Conservation (phyloP, 2,888 invertebrate species). For the Napeogenes sylphis region DNA sequence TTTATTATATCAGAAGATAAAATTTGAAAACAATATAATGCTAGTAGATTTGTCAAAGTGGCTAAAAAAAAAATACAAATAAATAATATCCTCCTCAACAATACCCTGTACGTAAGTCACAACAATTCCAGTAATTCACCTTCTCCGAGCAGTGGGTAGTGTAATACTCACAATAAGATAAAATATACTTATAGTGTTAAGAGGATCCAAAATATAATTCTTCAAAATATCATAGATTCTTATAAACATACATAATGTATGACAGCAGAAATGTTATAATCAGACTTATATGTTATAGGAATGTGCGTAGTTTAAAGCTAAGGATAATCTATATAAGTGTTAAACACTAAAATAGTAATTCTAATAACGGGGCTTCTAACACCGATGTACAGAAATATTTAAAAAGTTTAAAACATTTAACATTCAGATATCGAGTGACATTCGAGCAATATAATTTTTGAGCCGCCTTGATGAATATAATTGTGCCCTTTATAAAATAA, state of each 20-base stretch:
- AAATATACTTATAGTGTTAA: constrained; percentile 44
- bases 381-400: constrained; percentile 50
- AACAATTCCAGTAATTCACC: constrained; percentile 48
- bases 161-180: constrained; percentile 68
- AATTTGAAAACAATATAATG: constrained; percentile 38
- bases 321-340: constrained; percentile 53
- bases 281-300: constrained; percentile 72
- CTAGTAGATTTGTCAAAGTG: constrained; percentile 40
- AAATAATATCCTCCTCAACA: constrained; percentile 43
- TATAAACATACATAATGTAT: constrained; percentile 65
- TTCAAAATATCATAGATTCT: constrained; percentile 72
- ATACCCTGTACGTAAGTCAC: constrained; percentile 73
- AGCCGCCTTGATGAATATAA: constrained; percentile 76
- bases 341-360: constrained; percentile 52
- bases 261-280: constrained; percentile 71
- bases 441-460: constrained; percentile 60
- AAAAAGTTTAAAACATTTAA: constrained; percentile 49
- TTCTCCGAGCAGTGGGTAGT: constrained; percentile 56
- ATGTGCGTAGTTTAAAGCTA: constrained; percentile 73
- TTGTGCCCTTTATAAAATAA: constrained; percentile 50
- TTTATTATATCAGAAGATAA: constrained; percentile 23
- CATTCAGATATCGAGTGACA: constrained; percentile 64
- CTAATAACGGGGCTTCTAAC: constrained; percentile 53
- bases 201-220: constrained; percentile 73
- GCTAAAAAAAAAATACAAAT: constrained; percentile 30